These are phyloP conservation scores for Chymomyza amoena DNA, from an alignment of 2,888 invertebrate species.

Conservation along the genomic window DNA sequence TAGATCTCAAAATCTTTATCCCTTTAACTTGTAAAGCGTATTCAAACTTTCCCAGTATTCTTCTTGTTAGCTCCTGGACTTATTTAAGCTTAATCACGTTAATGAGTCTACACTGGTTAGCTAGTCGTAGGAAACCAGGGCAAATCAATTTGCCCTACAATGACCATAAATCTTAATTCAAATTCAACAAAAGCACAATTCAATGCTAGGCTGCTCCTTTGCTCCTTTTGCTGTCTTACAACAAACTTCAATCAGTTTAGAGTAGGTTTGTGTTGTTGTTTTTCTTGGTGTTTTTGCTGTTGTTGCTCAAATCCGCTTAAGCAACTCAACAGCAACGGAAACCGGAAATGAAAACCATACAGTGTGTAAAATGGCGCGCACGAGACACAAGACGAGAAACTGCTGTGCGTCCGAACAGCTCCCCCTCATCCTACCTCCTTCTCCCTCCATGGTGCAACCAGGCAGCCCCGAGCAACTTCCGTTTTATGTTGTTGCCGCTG, in stretches of 20 bases:
- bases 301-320: slow-evolving; percentile 68
- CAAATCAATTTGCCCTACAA: background rate
- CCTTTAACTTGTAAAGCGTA: background rate
- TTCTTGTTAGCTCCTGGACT: too few species aligned
- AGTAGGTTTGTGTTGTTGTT: slow-evolving; percentile 4
- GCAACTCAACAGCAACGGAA: slow-evolving; percentile 68
- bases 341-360: slow-evolving; percentile 73
- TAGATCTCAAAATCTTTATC: too few species aligned
- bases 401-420: slow-evolving; percentile 8
- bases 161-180: slow-evolving; percentile 35
- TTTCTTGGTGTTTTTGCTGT: slow-evolving; percentile 25
- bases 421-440: too few species aligned
- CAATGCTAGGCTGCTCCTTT: background rate
- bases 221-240: background rate
- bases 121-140: background rate
- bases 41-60: background rate
- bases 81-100: background rate
- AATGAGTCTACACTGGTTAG: background rate
- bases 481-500: slow-evolving; percentile 32
- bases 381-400: slow-evolving; percentile 10
- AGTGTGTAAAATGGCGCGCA: slow-evolving; percentile 48
- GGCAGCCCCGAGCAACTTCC: slow-evolving; percentile 55
- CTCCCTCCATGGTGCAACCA: background rate
- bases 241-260: background rate
- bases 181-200: slow-evolving; percentile 25